Base-by-base conservation (phyloP, 2,888 invertebrate species). In the Thecocarcelia acutangulata region DNA sequence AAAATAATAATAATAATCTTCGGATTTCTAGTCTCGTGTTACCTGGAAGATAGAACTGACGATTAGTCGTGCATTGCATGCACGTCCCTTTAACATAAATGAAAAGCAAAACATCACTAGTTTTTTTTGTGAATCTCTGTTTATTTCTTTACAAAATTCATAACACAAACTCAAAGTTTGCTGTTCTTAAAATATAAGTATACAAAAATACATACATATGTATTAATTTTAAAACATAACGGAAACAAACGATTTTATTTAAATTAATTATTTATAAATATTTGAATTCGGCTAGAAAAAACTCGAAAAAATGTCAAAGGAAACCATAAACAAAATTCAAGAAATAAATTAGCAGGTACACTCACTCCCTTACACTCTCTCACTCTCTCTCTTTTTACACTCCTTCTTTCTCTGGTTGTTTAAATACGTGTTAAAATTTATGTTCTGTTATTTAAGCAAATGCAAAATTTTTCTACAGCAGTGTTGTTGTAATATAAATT, bases 101-200 rank as follows among this genome's bases (percentile, higher is more conserved):
- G 8, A 9, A n/a, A 52, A 13, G 5, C 1, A 44, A 44, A 44
- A 44, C 44, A 6, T 1, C 9, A 5, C 44, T 1, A 13, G 13
- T 13, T n/a, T 15, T 73, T 50, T 46, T 61, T 24, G 33, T 66
- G 48, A 54, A 42, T 37, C 9, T 70, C 28, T 64, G 44, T 17
- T 59, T 40, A 50, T 82, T 78, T 82, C 78, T 82, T 82, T 82
- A 81, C 77, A 81, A 73, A 50, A 58, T 77, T 58, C 46, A 37
- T 40, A 58, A 61, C 59, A 66, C 48, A 58, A 74, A 40, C 52
- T 46, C 50, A 59, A 44, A 33, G 61, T 66, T 52, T 64, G 42
- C 13, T 3, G 42, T 42, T 33, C 33, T 56, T 64, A 33, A 33
- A 33, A 15, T 46, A 46, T 46, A 28, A 4, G 6, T 28, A 33